Evolutionary conservation across 2,113 vertebrate species (phyloP).

Genomic region (Paramormyrops kingsleyae): DNA sequence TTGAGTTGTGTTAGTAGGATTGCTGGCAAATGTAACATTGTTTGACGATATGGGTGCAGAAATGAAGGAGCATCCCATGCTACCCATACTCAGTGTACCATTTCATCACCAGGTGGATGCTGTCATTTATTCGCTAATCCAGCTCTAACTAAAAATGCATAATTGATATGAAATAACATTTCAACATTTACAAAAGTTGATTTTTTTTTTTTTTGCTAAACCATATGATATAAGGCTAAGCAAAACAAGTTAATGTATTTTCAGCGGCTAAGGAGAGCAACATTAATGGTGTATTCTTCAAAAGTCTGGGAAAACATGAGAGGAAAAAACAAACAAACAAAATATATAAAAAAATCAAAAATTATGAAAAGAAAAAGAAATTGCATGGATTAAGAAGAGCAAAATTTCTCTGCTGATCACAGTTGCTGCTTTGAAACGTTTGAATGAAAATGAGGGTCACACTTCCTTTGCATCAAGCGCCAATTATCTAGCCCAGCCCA

Average conservation of each 20-base stretch:
- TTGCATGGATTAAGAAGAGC: neutral
- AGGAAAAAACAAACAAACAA: neutral
- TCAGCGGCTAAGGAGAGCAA: neutral
- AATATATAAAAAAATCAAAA: neutral
- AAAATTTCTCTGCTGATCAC: neutral
- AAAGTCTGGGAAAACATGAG: neutral
- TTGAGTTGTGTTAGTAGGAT: neutral
- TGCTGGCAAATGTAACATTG: neutral
- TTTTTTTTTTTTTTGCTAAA: neutral
- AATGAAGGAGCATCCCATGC: neutral
- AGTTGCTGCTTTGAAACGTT: neutral
- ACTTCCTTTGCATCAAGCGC: neutral
- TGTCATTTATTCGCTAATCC: neutral
- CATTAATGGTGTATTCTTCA: neutral
- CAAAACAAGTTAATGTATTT: neutral
- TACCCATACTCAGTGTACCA: neutral
- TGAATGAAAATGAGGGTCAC: neutral
- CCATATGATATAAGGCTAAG: neutral
- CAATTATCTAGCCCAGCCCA: slow-evolving; percentile 21
- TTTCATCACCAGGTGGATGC: neutral
- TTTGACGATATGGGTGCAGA: neutral
- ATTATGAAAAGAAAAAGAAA: neutral
- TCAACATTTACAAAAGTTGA: neutral
- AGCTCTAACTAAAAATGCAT: neutral
- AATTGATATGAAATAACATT: neutral